Base-by-base conservation (phyloP, 2,797 vertebrate genomes). In the Anolis apletophallus region DNA sequence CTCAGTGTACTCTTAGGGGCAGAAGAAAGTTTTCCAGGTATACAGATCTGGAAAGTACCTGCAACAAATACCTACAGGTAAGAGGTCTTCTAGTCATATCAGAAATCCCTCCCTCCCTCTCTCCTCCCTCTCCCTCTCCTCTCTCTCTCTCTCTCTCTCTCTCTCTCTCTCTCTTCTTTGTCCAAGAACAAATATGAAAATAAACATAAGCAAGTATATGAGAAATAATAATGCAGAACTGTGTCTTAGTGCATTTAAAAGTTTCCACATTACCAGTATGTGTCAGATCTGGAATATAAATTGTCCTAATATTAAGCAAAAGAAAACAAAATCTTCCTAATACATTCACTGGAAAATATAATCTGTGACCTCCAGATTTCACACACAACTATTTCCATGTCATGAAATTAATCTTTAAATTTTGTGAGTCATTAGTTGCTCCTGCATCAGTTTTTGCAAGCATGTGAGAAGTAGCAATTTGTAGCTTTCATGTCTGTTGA, bases 31-130 rank as follows among this genome's bases (percentile, higher is more conserved):
- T 96, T 98, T 94, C 98, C 97, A 92, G 98, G 98, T 84, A 93
- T 99, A 91, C 99, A 99, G 91, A 97, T 97, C 94, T 99, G 99
- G 99, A 96, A 93, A 90, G 97, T 99, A 75, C 98, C 98, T n/a
- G 98, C 98, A 94, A 98, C 97, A 4, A 97, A 98, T 94, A 97
- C 96, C 6, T 99, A 99, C 97, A 99, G 98, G 99, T 99, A 93
- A 87, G 91, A 81, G 80, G 80, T 26, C 0, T 0, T 9, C 40
- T 91, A 23, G 55, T 7, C 2, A 2, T 77, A 40, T 86, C 0
- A 61, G 36, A 59, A 64, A 57, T 83, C n/a, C 26, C 3, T 3
- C 46, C 40, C 72, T 46, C 0, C 57, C 2, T 61, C 36, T 50
- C 26, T 71, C 21, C 52, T 69, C 69, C 54, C 40, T 52, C 26